Base-by-base conservation (phyloP, 2,113 vertebrate species). In the Corythoichthys intestinalis region DNA sequence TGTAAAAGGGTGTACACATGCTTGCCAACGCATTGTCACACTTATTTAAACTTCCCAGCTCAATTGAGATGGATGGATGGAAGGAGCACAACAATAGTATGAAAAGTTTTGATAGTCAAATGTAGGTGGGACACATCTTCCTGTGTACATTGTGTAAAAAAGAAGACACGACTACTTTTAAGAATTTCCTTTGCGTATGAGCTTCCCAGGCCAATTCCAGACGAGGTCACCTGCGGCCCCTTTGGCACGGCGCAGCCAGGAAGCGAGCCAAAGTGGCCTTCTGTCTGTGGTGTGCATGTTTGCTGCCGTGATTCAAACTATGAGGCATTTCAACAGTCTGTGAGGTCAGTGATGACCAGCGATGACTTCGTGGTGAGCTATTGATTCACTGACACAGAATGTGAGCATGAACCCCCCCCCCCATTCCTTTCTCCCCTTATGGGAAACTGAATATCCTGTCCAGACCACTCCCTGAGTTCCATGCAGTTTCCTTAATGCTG, bases 361-460 rank as follows among this genome's bases (percentile, higher is more conserved):
- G 17, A 71, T 8, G 64, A 67, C 67, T 75, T 83, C 66, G 70
- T 50, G 63, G 37, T 61, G 66, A 75, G 41, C 1, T 54, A 73
- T 79, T 84, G 81, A 90, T 65, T 87, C 84, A 89, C 71, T 79
- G 67, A 76, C 76, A 79, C 81, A 80, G 77, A 78, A 83, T 83
- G 83, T 64, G 54, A 47, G 76, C 59, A 62, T 76, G 11, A 41
- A 13, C 14, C 20, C 6, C 5, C 14, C 15, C 38, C 39, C 59
- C 8, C 39, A 4, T n/a, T 20, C 13, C 37, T 74, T 54, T 71
- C 78, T 68, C 75, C 69, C 76, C 62, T 34, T 48, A 56, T 57
- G 75, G 79, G 86, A 81, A 85, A 72, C 74, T 67, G 63, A 62
- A 86, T 77, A 83, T 87, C 83, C 85, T 83, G 85, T 74, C 86